Percentiles rank a stretch among this genome's conserved stretches.
These are phyloP conservation scores for Stigmatopora argus DNA, from an alignment of 2,113 vertebrate genomes.

Conservation along the genomic window DNA sequence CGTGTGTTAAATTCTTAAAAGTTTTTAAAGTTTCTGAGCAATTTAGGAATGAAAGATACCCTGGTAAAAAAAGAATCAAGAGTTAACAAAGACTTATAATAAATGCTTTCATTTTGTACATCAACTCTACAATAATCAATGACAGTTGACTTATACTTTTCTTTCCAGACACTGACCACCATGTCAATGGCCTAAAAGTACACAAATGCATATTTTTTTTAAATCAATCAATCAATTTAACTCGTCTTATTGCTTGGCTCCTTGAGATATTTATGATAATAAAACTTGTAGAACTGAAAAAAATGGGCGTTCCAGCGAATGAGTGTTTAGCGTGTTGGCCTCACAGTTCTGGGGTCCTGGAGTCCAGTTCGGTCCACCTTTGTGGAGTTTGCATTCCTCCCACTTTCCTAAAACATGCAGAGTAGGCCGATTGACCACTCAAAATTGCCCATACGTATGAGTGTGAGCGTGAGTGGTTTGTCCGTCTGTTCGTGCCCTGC, in stretches of 20 bases:
- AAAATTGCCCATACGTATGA: no score
- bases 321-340: no score
- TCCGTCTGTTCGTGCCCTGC: no score
- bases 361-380: no score
- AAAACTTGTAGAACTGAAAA: no score
- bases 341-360: no score
- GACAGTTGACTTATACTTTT: conserved; percentile 49
- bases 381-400: no score
- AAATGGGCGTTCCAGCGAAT: no score
- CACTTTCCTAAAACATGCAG: no score
- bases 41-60: not conserved
- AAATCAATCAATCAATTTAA: not conserved
- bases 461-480: no score
- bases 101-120: not conserved
- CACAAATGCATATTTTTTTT: not conserved
- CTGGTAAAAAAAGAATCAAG: not conserved
- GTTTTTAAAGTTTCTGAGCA: not conserved
- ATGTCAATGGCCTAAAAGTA: conserved; percentile 35
- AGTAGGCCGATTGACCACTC: no score
- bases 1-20: not conserved
- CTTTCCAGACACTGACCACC: conserved; percentile 45
- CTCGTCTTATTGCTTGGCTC: not conserved
- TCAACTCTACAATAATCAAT: conserved; percentile 5
- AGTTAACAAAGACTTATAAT: not conserved
- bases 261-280: not conserved